Evolutionary conservation across 37 sponge, comb jelly and placozoan species (phyloP), one percentile per base, ranked within the genome.

Genomic region (Cliona cf. orientalis): DNA sequence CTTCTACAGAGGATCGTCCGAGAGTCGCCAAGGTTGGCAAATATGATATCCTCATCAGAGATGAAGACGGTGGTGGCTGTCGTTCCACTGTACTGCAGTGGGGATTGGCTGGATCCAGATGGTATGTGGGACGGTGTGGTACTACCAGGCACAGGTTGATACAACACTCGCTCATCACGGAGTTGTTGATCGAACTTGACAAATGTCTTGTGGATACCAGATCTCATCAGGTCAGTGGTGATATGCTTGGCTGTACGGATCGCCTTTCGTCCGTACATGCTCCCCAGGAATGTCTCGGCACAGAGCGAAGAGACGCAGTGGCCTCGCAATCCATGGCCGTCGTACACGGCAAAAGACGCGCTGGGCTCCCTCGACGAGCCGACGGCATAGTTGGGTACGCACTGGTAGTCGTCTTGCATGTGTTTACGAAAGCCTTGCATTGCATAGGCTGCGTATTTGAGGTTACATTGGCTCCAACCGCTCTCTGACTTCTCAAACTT

Each of bases 401-500:
- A 75, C 36, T 59, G 33, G 61, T 34, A 75, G 42, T 75, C 76
- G 26, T 75, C 76, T 39, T 75, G 76, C 60, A 75, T 75, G 22
- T 34, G 39, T 34, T 59, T 25, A 39, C 76, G 14, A 35, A 58
- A 75, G 33, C 76, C 76, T 38, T 75, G 76, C 42, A 75, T 59
- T 37, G 76, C 76, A 58, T 59, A 59, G 38, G 76, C 76, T 40
- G 42, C 59, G 26, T 75, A 75, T 12, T 41, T 58, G n/a, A 66
- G 3, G 37, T 62, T 49, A 17, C 11, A 17, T 49, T 11, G n/a
- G n/a, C n/a, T n/a, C n/a, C n/a, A n/a, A n/a, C n/a, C n/a, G n/a
- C n/a, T n/a, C 60, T 75, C 76, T 14, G 76, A 58, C 28, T 75
- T 75, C 60, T 35, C 58, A 34, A 58, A 75, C 42, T 58, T 75